These are phyloP conservation scores for Muschampia staudingeri DNA, from an alignment of 2,888 invertebrate species.

Conservation along the genomic window DNA sequence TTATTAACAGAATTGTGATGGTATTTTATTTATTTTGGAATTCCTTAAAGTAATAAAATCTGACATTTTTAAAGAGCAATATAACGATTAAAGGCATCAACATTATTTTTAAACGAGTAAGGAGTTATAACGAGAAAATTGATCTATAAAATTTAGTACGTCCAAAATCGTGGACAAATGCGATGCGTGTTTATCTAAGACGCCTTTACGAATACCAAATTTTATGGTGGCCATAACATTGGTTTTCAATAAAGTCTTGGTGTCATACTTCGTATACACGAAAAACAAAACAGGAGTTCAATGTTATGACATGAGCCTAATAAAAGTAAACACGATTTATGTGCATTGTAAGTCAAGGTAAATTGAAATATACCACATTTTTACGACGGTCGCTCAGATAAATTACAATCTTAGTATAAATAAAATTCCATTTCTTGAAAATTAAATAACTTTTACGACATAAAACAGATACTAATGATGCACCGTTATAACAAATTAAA, in stretches of 20 bases:
- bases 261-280: constrained; percentile 73
- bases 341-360: constrained; percentile 70
- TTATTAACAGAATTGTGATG: too few species aligned
- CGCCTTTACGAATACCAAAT: constrained; percentile 75
- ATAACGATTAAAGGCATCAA: constrained; percentile 52
- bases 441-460: constrained; percentile 26
- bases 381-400: constrained; percentile 51
- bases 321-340: constrained; percentile 78
- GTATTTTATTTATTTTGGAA: background rate
- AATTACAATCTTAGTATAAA: constrained; percentile 32
- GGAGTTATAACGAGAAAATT: constrained; percentile 78
- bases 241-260: constrained; percentile 82
- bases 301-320: constrained; percentile 75
- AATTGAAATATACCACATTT: constrained; percentile 69
- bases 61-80: constrained; percentile 20
- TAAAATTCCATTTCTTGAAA: constrained; percentile 23
- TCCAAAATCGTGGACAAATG: constrained; percentile 73
- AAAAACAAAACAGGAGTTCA: constrained; percentile 79
- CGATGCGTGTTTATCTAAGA: constrained; percentile 78
- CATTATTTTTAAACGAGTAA: constrained; percentile 69
- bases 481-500: constrained; percentile 16
- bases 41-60: background rate
- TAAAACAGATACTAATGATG: background rate
- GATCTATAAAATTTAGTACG: constrained; percentile 81
- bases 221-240: constrained; percentile 82